Evolutionary conservation across 2,797 vertebrate genomes (phyloP), one percentile per base, ranked within the genome.

Genomic region (Pitangus sulphuratus): DNA sequence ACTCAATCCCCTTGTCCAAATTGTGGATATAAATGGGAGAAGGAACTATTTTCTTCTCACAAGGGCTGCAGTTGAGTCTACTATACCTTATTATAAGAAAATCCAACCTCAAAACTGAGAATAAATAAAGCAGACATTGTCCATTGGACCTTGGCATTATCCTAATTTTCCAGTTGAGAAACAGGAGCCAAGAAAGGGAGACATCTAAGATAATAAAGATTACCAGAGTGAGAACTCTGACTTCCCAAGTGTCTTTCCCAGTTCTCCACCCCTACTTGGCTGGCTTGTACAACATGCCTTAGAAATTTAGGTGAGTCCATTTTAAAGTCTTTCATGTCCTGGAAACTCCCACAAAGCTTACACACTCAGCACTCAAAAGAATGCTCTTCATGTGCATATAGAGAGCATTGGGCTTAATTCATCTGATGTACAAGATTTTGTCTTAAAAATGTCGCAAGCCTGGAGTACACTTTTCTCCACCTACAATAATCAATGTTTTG

Each of bases 371-470:
- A 33, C 28, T 77, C 39, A 44, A 48, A 83, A 68, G 53, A 69
- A 57, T 31, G 33, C 45, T 86, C n/a, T 40, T 84, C 62, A 47
- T 57, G 9, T 79, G 57, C 16, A 21, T 48, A 33, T 14, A 45
- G 3, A 77, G 21, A 80, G 2, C 44, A 80, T 7, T 57, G 2
- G 31, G 20, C 19, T 58, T 31, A 53, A 91, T 91, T 76, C 65
- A 86, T 78, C 31, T 76, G 85, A 91, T 48, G 22, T 42, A 54
- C 25, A 61, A 72, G 40, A 57, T 60, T 72, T 31, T 58, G 2
- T 69, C 48, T 95, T 76, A 42, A 90, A 96, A 93, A 82, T 82
- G 72, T 86, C 24, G 5, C 56, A 79, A 88, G 65, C 65, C 37
- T 72, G 72, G 57, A 88, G 51, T 77, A 76, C 62, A 37, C 11